These are phyloP conservation scores for Trypoxylus dichotomus DNA, from an alignment of 1,140 invertebrate species.

Conservation along the genomic window DNA sequence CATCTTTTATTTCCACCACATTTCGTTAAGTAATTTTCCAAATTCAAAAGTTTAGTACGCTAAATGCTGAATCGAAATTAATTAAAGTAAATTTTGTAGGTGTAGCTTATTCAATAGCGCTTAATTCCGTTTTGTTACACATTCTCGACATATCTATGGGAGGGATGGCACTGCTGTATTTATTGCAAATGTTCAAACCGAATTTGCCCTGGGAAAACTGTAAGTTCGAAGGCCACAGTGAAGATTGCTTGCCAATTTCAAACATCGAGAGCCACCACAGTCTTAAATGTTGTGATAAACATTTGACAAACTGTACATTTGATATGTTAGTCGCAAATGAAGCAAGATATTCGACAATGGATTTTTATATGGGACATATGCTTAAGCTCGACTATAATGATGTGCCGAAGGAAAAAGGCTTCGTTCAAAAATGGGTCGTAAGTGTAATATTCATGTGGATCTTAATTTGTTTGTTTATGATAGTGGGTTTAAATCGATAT, in stretches of 20 bases:
- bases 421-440: neutral
- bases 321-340: neutral
- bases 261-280: neutral
- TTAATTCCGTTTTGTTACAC: neutral
- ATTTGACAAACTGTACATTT: neutral
- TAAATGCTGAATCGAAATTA: too few species aligned
- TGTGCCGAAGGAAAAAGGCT: neutral
- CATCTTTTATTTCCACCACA: too few species aligned
- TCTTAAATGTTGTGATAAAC: neutral
- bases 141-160: neutral
- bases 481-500: neutral
- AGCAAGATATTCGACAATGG: neutral
- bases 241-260: neutral
- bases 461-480: neutral
- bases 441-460: neutral
- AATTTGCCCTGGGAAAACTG: neutral
- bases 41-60: too few species aligned
- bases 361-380: neutral
- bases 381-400: neutral
- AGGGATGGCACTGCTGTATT: neutral
- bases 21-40: too few species aligned
- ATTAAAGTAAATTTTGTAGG: neutral
- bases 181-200: neutral
- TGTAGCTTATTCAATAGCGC: neutral
- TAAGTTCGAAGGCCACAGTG: neutral